phyloP scores from a whole-genome alignment of 2,113 vertebrate species.

The Eidolon helvum region DNA sequence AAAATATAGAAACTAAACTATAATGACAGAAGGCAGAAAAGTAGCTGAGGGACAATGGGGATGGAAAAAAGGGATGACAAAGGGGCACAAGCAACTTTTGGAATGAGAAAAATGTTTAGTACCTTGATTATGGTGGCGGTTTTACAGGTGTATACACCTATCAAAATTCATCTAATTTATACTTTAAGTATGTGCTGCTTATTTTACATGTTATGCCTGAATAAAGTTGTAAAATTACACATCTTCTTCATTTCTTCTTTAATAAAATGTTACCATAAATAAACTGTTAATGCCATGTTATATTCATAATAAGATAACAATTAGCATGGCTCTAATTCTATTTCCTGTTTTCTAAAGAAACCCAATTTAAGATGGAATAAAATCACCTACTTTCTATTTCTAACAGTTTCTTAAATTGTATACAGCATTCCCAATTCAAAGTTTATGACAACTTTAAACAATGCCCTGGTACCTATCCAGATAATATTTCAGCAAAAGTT shows the following conservation, averaged over 20 bases:
- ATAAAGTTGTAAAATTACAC: neutral
- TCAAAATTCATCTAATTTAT: neutral
- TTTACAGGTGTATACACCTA: neutral
- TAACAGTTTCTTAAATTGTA: slow-evolving; percentile 11
- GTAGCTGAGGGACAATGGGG: rapidly evolving
- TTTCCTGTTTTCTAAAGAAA: slow-evolving; percentile 23
- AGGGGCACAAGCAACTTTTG: rapidly evolving
- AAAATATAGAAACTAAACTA: neutral
- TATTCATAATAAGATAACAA: neutral
- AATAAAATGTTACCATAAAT: neutral
- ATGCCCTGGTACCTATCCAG: slow-evolving; percentile 24
- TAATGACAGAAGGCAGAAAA: neutral
- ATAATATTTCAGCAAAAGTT: slow-evolving; percentile 67
- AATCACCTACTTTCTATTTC: slow-evolving; percentile 20
- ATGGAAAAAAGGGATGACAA: rapidly evolving
- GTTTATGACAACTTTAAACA: slow-evolving; percentile 66
- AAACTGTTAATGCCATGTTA: neutral
- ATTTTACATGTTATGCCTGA: neutral
- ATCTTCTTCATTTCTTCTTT: neutral
- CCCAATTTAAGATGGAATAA: neutral
- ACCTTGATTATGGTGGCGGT: neutral
- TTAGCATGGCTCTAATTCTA: neutral
- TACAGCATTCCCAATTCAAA: slow-evolving; percentile 11
- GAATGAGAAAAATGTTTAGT: neutral
- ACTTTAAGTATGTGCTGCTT: neutral